Evolutionary conservation across 2,113 vertebrate species (phyloP), one percentile per base, ranked within the genome.

Genomic region (Tragelaphus imberbis): DNA sequence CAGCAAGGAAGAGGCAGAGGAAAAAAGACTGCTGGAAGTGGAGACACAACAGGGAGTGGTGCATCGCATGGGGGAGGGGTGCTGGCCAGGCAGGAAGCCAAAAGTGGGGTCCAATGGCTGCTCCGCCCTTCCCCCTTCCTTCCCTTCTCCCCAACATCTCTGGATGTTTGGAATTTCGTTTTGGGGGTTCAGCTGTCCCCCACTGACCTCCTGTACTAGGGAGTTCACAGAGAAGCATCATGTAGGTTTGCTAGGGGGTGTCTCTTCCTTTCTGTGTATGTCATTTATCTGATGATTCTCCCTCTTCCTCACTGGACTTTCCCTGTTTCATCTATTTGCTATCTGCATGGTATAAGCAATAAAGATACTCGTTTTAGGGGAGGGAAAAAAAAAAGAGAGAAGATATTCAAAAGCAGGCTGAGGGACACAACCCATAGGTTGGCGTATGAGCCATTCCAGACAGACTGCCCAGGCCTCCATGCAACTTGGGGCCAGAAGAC

Each of bases 321-420:
- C 88, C 94, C 84, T 47, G 36, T 28, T 58, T 88, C 75, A 93
- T 47, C 0, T 93, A 88, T 94, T 94, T 96, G 90, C 51, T 84
- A 55, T 82, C 11, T 82, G 80, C 91, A 96, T 89, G 90, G 93
- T 95, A 94, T 71, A 95, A 96, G 94, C 95, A 97, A 96, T 89
- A 97, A 95, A 98, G 91, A 94, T 79, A 88, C 59, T 92, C 30
- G 8, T 87, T 95, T 94, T 40, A 80, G 94, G 21, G 28, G 27
- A 13, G 28, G 0, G 6, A 33, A 59, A 40, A 33, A 44, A 55
- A 19, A 77, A 15, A 33, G 49, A 63, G 21, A 90, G 33, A 91
- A 87, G 40, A 59, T 85, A 19, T 47, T 16, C 17, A 95, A 80
- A 15, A 68, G 53, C 49, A 63, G 33, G 65, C 27, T 40, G n/a